Conservation (phyloP, 2,888 invertebrate species). For the Stratiomys singularior region DNA sequence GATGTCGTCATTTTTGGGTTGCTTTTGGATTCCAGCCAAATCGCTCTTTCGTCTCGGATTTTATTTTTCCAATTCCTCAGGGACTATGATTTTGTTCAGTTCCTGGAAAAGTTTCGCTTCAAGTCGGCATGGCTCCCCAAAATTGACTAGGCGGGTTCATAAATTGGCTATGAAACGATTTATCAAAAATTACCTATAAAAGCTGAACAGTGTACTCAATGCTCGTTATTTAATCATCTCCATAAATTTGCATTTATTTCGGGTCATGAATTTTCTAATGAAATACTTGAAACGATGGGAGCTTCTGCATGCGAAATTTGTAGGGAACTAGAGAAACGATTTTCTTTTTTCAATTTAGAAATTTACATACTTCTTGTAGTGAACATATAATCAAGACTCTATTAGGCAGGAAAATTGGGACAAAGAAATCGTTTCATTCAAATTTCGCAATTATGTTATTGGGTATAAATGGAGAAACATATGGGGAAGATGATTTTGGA, state of each 20-base stretch:
- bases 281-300: too few species aligned
- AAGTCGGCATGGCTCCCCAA: too few species aligned
- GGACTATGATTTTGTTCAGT: not conserved
- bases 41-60: not conserved
- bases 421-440: too few species aligned
- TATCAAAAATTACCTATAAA: constrained; percentile 5
- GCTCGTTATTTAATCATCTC: not conserved
- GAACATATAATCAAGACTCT: too few species aligned
- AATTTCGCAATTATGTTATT: too few species aligned
- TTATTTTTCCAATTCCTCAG: not conserved
- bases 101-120: not conserved
- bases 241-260: constrained; percentile 10
- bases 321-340: too few species aligned
- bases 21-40: constrained; percentile 23
- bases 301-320: too few species aligned
- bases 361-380: too few species aligned
- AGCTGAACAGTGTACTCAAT: not conserved
- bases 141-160: constrained; percentile 3
- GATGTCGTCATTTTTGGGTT: not conserved
- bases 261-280: not conserved
- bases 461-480: too few species aligned
- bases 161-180: not conserved
- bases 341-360: too few species aligned
- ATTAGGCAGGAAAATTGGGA: too few species aligned
- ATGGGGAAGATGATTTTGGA: too few species aligned